Base-by-base conservation (phyloP, 2,888 invertebrate genomes). In the Atethmia centrago region DNA sequence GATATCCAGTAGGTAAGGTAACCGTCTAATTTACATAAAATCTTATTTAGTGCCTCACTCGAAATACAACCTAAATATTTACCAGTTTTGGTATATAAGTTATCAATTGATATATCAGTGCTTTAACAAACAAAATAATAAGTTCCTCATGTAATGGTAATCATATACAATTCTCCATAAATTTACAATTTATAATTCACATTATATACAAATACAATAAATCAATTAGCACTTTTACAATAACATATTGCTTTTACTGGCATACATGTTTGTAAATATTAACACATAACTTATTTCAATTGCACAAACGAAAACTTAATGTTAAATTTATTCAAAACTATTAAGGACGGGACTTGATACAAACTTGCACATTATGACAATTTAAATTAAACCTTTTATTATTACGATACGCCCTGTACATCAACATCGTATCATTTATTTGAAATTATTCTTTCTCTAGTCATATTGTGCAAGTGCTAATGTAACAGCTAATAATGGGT, bases 151-250 rank as follows among this genome's bases (percentile, higher is more conserved):
- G 56, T 74, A 68, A 68, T 78, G 51, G 7, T 4, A 36, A 36
- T n/a, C n/a, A 67, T 53, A 73, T 65, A 81, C 65, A 84, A 76
- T 78, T 72, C 76, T 74, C 77, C 78, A 79, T 80, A 80, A 87
- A 87, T 88, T 85, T 88, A 90, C 88, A 89, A 85, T 87, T 87
- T 88, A 81, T 81, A 84, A 85, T 87, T 87, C 84, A 89, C 86
- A 88, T 82, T 88, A 88, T 87, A 86, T 86, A 86, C 83, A 84
- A 84, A 85, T 85, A 85, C 74, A 80, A 80, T 84, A 79, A 83
- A 85, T 77, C 81, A 82, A 84, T 83, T 56, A 63, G 75, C 81
- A 67, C 76, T 67, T 85, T 79, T 77, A 84, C 70, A 75, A 73
- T 74, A 78, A 79, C 67, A 80, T 89, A 90, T 89, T 90, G 88